These are phyloP conservation scores for Ectemnius continuus DNA, from an alignment of 2,888 invertebrate species.

Conservation along the genomic window DNA sequence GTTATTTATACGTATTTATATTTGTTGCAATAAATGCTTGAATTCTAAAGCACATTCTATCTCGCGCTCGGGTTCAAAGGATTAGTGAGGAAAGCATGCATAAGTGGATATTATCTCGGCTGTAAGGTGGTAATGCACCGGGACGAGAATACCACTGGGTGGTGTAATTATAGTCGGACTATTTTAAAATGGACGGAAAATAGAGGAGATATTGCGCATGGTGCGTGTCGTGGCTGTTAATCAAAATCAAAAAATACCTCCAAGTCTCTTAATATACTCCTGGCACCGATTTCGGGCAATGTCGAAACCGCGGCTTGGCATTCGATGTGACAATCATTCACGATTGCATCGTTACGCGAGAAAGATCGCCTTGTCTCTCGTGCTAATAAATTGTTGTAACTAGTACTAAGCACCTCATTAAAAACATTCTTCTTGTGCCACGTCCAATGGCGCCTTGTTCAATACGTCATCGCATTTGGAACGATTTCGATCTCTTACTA, in stretches of 20 bases:
- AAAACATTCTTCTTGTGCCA: no score
- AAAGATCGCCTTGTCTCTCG: constrained; percentile 13
- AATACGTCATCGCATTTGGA: no score
- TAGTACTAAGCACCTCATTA: no score
- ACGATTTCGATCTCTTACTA: no score
- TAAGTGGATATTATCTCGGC: not conserved
- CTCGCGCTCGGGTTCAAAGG: no score
- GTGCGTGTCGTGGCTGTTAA: constrained; percentile 28
- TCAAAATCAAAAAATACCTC: constrained; percentile 35
- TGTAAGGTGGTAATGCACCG: not conserved
- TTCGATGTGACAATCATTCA: constrained; percentile 39
- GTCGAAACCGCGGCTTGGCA: constrained; percentile 39
- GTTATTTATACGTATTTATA: no score
- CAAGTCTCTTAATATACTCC: constrained; percentile 24
- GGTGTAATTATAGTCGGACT: constrained; percentile 17
- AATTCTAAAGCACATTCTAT: no score
- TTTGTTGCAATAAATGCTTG: no score
- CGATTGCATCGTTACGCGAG: constrained; percentile 18
- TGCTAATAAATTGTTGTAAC: not conserved
- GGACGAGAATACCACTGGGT: constrained; percentile 6
- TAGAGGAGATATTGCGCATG: constrained; percentile 8
- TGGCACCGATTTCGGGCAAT: constrained; percentile 5
- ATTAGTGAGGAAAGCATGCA: not conserved
- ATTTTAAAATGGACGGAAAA: constrained; percentile 18
- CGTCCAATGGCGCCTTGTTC: no score